Percentiles rank a stretch among this genome's conserved stretches.
phyloP scores from a whole-genome alignment of 2,797 vertebrate genomes.

The Acrossocheilus fasciatus region DNA sequence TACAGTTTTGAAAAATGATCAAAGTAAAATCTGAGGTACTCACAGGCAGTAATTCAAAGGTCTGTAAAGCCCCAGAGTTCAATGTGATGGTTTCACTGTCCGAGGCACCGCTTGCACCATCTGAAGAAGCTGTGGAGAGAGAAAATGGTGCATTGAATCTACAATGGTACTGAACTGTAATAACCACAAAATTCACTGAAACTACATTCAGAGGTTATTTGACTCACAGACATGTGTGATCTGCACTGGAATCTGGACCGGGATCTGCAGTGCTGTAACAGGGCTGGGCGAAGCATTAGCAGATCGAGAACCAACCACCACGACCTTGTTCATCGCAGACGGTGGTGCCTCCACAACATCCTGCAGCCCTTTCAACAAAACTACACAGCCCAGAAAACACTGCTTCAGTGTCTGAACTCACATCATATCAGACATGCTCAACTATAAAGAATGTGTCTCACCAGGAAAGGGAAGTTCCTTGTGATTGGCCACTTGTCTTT shows the following conservation, averaged over 20 bases:
- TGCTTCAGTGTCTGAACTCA: background rate
- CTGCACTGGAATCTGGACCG: constrained; percentile 97
- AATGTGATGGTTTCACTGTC: constrained; percentile 93
- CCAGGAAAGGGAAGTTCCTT: constrained; percentile 90
- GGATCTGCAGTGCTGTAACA: constrained; percentile 91
- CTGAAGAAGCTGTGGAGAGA: background rate
- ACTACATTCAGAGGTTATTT: background rate
- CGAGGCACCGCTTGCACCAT: constrained; percentile 59
- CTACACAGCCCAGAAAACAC: constrained; percentile 70
- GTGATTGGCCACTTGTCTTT: constrained; percentile 98
- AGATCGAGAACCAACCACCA: constrained; percentile 76
- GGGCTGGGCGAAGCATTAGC: constrained; percentile 78
- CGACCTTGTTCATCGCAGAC: constrained; percentile 69
- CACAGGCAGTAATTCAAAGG: constrained; percentile 98
- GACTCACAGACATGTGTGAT: constrained; percentile 95
- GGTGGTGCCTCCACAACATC: constrained; percentile 89
- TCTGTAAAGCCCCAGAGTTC: constrained; percentile 92
- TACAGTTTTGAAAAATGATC: background rate
- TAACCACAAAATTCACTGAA: background rate
- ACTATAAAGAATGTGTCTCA: constrained; percentile 22
- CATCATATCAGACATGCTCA: background rate
- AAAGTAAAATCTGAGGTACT: constrained; percentile 65
- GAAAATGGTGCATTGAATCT: background rate
- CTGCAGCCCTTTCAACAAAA: constrained; percentile 94
- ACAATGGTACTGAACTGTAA: background rate